These are phyloP conservation scores for Ennomos erosarius DNA, from an alignment of 2,888 invertebrate species.

Conservation along the genomic window DNA sequence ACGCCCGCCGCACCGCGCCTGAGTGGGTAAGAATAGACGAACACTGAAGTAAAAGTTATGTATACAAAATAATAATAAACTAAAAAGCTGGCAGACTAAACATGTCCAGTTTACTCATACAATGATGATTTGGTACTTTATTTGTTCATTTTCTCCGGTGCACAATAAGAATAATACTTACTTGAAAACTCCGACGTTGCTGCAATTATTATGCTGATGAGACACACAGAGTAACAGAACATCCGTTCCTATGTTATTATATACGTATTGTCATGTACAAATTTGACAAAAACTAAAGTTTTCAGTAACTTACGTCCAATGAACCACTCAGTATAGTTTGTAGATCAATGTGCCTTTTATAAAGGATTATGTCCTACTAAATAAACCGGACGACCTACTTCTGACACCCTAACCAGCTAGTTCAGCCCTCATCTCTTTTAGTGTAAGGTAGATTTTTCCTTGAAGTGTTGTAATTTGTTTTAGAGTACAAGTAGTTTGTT, in stretches of 20 bases:
- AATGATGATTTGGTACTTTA: too few species aligned
- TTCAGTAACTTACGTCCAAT: conserved; percentile 1
- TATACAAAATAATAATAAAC: too few species aligned
- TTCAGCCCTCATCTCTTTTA: neutral
- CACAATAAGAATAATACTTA: neutral
- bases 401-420: neutral
- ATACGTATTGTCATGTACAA: too few species aligned
- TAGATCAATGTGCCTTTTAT: conserved; percentile 30
- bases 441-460: conserved; percentile 1
- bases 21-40: too few species aligned
- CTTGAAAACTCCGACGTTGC: neutral
- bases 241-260: neutral
- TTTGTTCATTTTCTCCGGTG: neutral
- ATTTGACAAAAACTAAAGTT: conserved; percentile 7
- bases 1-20: too few species aligned
- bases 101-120: too few species aligned
- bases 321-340: conserved; percentile 22
- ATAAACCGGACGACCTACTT: conserved; percentile 27
- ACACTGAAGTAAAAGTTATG: conserved; percentile 3
- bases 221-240: neutral
- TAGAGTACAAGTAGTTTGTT: conserved; percentile 23
- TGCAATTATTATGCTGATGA: neutral
- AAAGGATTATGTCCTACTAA: conserved; percentile 31
- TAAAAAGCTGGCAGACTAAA: too few species aligned
- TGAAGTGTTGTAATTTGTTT: conserved; percentile 7